phyloP scores from a whole-genome alignment of 2,888 invertebrate genomes.

The Amitus sp. region DNA sequence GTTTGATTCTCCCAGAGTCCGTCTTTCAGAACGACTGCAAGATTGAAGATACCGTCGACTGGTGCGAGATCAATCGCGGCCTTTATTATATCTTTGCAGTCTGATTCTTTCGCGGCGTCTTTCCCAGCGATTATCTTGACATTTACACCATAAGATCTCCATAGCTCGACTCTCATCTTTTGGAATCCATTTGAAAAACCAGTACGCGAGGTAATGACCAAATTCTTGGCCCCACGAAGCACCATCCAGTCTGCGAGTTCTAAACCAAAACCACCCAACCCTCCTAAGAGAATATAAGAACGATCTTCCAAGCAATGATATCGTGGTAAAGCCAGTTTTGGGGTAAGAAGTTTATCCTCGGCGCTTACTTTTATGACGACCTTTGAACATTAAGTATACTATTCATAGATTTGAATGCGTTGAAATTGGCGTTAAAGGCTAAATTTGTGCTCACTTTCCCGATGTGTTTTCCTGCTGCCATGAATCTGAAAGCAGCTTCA shows the following conservation, averaged over 20 bases:
- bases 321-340: slow-evolving; percentile 66
- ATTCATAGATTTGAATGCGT: no score
- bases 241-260: slow-evolving; percentile 90
- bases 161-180: slow-evolving; percentile 73
- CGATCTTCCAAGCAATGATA: slow-evolving; percentile 67
- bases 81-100: slow-evolving; percentile 76
- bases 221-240: slow-evolving; percentile 79
- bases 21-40: slow-evolving; percentile 72
- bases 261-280: slow-evolving; percentile 92
- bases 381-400: no score
- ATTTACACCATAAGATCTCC: slow-evolving; percentile 77
- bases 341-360: slow-evolving; percentile 40
- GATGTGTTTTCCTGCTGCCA: slow-evolving; percentile 80
- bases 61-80: slow-evolving; percentile 68
- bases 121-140: slow-evolving; percentile 74
- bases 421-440: no score
- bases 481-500: slow-evolving; percentile 77
- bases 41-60: slow-evolving; percentile 74
- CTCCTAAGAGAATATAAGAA: slow-evolving; percentile 77
- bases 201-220: slow-evolving; percentile 83
- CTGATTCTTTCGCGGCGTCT: slow-evolving; percentile 76
- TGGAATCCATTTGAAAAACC: slow-evolving; percentile 88
- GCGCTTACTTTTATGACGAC: slow-evolving; percentile 53
- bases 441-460: slow-evolving; percentile 73
- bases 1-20: slow-evolving; percentile 69